Base-by-base conservation (phyloP, 2,113 vertebrate species). In the Rattus norvegicus region DNA sequence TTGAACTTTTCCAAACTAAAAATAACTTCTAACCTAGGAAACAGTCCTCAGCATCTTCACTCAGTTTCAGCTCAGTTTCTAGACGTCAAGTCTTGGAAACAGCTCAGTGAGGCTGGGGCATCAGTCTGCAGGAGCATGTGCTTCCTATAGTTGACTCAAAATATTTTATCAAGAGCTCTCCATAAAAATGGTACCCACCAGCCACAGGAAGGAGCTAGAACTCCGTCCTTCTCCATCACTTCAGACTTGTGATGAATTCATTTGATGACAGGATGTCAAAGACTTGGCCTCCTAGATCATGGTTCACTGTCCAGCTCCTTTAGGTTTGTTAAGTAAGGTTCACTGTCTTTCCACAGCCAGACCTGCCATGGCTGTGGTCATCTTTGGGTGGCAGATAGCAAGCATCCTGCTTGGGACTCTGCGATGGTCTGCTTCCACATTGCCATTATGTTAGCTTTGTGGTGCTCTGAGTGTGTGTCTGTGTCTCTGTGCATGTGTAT, bases 71-170 rank as follows among this genome's bases (percentile, higher is more conserved):
- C 52, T 85, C 13, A 0, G 14, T 91, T 81, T 95, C 72, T 43
- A 22, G 81, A 5, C 16, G 67, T 39, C 54, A 52, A 22, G 9
- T 59, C 80, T 90, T 67, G 56, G 22, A 63, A 86, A 26, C 10
- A 61, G 39, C 67, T 92, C 69, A 47, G 85, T 67, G 77, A 93
- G 49, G 22, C 77, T 20, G 4, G 54, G 47, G 17, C 43, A n/a
- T 39, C 33, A 16, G 49, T 49, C 10, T 87, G 52, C 43, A 13
- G 36, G 72, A 93, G 39, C 36, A 22, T 12, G 9, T 54, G n/a
- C 76, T 20, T 86, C 93, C 91, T 52, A 0, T 59, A n/a, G 84
- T 83, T 94, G 87, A 28, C 67, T 91, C 76, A 81, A 49, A 95
- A 90, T 30, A 80, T 75, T 11, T 49, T 49, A 20, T 28, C 54